Base-by-base conservation (phyloP, 1,140 invertebrate genomes). In the Halesus radiatus region DNA sequence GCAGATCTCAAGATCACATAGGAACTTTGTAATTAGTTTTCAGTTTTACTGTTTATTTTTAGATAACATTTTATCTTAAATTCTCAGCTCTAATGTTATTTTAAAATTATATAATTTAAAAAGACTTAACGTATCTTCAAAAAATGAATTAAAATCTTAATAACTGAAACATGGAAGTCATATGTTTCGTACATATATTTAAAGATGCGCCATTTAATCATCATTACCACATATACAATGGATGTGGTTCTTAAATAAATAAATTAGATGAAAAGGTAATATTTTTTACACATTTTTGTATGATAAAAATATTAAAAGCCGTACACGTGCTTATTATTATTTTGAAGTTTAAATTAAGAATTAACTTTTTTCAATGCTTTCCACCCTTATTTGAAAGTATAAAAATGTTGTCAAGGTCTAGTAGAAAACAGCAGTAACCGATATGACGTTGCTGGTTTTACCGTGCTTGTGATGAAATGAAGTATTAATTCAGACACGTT, bases 201-300 rank as follows among this genome's bases (percentile, higher is more conserved):
- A 23, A 13, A 60, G 3, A 60, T 60, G 16, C 7, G 23, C 10
- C 56, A 10, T 20, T 60, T 60, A 22, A 60, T 20, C 8, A 0
- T 5, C 18, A 20, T 3, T 22, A 23, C 1, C 1, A 20, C n/a
- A 20, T 13, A 10, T 16, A 8, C 56, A 60, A 60, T 60, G 56
- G 56, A 60, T 23, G 56, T 60, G 56, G 56, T 23, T 22, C 56
- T 60, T 60, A 60, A 60, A 60, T 60, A 22, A 22, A 60, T 60
- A 23, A 60, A 60, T 45, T 45, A 45, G 37, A 60, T 60, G 56
- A 60, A 60, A 45, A 60, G 7, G 56, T 60, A 22, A 60, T 60
- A 60, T 60, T 60, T 60, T 60, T 60, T 60, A 60, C 56, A 60
- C 56, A 60, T 60, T 60, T 60, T 60, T 60, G 20, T 60, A 22